Evolutionary conservation across 2,797 vertebrate species (phyloP).

Genomic region (Acanthurus lineatus): DNA sequence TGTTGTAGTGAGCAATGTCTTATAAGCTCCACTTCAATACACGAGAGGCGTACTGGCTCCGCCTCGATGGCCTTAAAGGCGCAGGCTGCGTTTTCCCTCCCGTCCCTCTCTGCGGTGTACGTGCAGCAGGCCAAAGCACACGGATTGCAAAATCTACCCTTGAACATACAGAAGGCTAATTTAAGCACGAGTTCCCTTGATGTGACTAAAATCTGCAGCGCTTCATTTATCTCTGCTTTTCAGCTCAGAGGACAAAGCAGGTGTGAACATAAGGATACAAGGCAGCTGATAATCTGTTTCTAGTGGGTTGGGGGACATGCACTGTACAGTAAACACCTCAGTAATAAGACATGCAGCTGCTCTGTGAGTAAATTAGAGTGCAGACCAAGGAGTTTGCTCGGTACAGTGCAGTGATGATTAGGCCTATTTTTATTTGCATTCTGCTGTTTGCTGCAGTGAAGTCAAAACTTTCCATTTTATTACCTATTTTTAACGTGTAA

Average conservation of each 20-base stretch:
- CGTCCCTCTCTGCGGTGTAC: neutral
- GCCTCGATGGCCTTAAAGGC: constrained; percentile 83
- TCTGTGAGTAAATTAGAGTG: neutral
- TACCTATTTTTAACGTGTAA: neutral
- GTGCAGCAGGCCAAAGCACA: neutral
- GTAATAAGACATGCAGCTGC: neutral
- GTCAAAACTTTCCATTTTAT: neutral
- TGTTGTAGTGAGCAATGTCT: constrained; percentile 73
- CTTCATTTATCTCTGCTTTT: constrained; percentile 21
- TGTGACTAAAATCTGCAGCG: constrained; percentile 40
- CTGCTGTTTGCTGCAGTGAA: neutral
- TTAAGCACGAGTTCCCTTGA: constrained; percentile 9
- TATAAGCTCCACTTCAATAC: constrained; percentile 73
- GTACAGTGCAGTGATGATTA: neutral
- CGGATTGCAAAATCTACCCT: constrained; percentile 4
- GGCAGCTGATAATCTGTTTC: constrained; percentile 17
- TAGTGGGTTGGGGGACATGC: neutral
- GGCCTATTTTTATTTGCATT: neutral
- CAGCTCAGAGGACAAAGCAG: constrained; percentile 12
- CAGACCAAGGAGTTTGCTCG: neutral
- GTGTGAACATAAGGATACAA: constrained; percentile 26
- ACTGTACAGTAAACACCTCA: constrained; percentile 6
- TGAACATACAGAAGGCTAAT: constrained; percentile 12
- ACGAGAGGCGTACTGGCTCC: constrained; percentile 65
- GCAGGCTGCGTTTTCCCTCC: constrained; percentile 19